phyloP scores from a whole-genome alignment of 2,797 vertebrate genomes.

The Enteromius radiatus region DNA sequence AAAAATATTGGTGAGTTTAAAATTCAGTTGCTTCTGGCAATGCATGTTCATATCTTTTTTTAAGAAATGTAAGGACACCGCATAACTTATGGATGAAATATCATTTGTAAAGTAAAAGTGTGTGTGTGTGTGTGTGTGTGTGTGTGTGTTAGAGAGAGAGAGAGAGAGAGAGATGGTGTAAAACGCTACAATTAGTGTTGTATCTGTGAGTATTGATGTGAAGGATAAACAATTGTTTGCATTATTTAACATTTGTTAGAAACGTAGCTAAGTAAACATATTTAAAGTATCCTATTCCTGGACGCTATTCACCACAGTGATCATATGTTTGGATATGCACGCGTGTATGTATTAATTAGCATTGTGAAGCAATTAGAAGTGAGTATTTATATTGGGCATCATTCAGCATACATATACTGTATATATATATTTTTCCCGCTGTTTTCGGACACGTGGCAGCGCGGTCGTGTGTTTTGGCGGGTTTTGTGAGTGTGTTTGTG shows the following conservation, averaged over 20 bases:
- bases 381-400: not conserved
- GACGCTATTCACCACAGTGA: not conserved
- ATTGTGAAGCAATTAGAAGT: not conserved
- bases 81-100: no score
- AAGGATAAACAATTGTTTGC: not conserved
- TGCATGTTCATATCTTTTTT: no score
- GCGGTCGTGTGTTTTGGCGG: not conserved
- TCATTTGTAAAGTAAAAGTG: no score
- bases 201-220: not conserved
- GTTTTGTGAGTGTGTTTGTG: not conserved
- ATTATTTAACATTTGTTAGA: no score
- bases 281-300: not conserved
- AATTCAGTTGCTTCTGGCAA: no score
- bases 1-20: no score
- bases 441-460: not conserved
- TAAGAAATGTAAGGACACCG: no score
- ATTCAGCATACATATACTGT: not conserved
- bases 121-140: no score
- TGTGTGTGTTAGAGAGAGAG: no score
- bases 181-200: not conserved
- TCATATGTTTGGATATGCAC: not conserved
- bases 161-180: no score
- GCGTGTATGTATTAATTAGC: not conserved
- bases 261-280: not conserved
- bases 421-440: not conserved